Percentiles rank a stretch among this genome's conserved stretches.
Evolutionary conservation across 2,797 vertebrate genomes (phyloP).

Genomic region (Hafferia zeledoni): DNA sequence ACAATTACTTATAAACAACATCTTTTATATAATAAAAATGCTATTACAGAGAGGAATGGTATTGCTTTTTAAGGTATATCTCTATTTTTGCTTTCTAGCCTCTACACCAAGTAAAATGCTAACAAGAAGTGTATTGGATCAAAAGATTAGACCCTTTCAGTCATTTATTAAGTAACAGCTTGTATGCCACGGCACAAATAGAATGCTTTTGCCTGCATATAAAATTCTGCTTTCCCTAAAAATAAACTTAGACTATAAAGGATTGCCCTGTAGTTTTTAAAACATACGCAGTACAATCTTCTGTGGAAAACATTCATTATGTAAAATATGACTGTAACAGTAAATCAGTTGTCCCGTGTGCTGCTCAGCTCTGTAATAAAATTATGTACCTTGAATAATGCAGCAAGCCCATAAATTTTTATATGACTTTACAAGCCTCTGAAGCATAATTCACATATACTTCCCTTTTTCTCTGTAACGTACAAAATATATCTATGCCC

Average conservation of each 20-base stretch:
- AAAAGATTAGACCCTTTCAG: not conserved
- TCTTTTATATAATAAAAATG: not conserved
- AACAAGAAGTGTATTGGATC: not conserved
- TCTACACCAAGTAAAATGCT: not conserved
- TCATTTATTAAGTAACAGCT: not conserved
- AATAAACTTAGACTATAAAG: not conserved
- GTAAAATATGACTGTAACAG: not conserved
- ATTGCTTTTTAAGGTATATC: not conserved
- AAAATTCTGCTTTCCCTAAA: not conserved
- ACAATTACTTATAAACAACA: not conserved
- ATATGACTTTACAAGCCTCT: not conserved
- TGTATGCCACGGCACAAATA: not conserved
- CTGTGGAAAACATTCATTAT: not conserved
- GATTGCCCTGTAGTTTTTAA: not conserved
- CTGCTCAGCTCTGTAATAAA: slow-evolving; percentile 12
- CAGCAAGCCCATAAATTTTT: not conserved
- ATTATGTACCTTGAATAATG: slow-evolving; percentile 33
- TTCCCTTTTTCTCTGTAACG: not conserved
- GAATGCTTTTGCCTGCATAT: not conserved
- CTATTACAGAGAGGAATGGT: not conserved
- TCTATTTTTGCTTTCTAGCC: not conserved
- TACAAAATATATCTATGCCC: not conserved
- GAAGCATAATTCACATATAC: not conserved
- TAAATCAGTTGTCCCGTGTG: slow-evolving; percentile 3
- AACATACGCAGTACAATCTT: not conserved